Evolutionary conservation across 2,797 vertebrate species (phyloP).

Genomic region (Galagoides demidoff): DNA sequence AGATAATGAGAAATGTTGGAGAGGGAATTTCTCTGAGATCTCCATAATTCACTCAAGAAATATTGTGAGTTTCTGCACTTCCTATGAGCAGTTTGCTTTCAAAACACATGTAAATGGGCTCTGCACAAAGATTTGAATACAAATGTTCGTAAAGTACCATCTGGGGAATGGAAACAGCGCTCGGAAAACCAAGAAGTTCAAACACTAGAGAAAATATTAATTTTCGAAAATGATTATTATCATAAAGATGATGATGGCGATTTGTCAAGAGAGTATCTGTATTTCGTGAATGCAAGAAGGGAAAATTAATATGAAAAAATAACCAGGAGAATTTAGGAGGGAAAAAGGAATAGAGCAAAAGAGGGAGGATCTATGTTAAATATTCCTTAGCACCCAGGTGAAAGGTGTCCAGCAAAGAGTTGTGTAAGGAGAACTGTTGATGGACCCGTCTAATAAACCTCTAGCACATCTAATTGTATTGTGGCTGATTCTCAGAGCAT

Average conservation of each 20-base stretch:
- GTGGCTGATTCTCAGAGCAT: rapidly evolving
- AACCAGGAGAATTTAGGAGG: background rate
- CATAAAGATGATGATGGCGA: background rate
- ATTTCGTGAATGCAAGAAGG: background rate
- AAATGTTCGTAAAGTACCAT: background rate
- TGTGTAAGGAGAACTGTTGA: background rate
- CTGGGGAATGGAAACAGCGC: background rate
- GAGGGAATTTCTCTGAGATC: background rate
- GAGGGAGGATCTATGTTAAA: background rate
- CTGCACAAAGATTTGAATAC: background rate
- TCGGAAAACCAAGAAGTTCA: background rate
- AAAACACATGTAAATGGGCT: background rate
- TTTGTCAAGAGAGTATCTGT: background rate
- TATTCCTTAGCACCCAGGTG: background rate
- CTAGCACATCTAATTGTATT: too few species aligned
- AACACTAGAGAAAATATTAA: background rate
- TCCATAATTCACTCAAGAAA: background rate
- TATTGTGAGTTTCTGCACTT: too few species aligned
- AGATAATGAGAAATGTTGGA: background rate
- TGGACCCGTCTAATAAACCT: rapidly evolving
- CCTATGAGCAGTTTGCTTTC: background rate
- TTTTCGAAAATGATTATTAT: background rate
- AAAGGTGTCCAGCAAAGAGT: too few species aligned
- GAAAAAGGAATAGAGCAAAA: background rate
- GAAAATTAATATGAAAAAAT: background rate